Evolutionary conservation across 2,888 invertebrate species (phyloP).

Genomic region (Drosophila nigricruria): DNA sequence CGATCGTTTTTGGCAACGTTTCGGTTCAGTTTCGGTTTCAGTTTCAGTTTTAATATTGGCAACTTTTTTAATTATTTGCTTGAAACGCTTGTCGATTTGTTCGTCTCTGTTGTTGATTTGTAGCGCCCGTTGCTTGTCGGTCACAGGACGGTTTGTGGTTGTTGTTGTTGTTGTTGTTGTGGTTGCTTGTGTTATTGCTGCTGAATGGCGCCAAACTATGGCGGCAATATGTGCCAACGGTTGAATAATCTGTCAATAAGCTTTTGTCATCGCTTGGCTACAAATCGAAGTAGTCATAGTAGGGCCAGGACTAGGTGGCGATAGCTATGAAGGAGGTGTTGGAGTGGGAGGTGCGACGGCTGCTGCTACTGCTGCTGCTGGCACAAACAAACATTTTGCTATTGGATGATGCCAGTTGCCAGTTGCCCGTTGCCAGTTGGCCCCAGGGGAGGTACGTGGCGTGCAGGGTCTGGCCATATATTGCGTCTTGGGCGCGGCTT

Average conservation of each 20-base stretch:
- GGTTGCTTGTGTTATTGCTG: conserved; percentile 42
- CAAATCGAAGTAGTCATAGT: conserved; percentile 23
- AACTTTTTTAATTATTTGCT: conserved; percentile 85
- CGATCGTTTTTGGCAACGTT: conserved; percentile 19
- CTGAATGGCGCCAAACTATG: conserved; percentile 73
- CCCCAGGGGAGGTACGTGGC: conserved; percentile 27
- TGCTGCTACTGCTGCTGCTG: conserved; percentile 39
- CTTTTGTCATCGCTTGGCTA: conserved; percentile 76
- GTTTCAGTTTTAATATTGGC: conserved; percentile 82
- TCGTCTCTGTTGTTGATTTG: conserved; percentile 71
- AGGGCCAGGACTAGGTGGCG: conserved; percentile 13
- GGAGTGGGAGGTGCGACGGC: conserved; percentile 8
- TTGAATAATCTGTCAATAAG: conserved; percentile 82
- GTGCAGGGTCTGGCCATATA: conserved; percentile 48
- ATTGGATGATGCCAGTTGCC: conserved; percentile 62
- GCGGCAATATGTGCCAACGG: conserved; percentile 81
- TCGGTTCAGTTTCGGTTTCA: conserved; percentile 48
- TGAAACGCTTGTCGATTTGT: conserved; percentile 76
- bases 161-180: conserved; percentile 28
- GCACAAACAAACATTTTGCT: conserved; percentile 80
- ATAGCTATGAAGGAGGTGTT: background rate
- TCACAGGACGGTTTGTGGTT: conserved; percentile 18
- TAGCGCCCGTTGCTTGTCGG: conserved; percentile 33
- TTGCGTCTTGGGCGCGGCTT: conserved; percentile 76
- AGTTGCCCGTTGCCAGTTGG: conserved; percentile 43